Conservation (phyloP, 2,113 vertebrate species). For the Thamnophis sirtalis region DNA sequence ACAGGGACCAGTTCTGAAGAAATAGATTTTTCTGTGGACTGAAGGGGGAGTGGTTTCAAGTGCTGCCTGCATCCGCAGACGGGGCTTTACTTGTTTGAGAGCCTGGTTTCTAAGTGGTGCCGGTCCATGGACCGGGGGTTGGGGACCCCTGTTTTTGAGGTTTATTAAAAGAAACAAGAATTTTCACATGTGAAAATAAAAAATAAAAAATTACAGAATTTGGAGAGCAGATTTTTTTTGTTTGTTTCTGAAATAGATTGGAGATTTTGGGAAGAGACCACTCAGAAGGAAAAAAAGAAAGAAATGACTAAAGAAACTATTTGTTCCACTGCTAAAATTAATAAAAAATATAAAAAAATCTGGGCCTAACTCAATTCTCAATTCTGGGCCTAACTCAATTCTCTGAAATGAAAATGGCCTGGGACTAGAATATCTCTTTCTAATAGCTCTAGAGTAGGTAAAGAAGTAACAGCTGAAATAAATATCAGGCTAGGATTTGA, state of each 20-base stretch:
- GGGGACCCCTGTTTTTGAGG: background rate
- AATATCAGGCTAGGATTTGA: background rate
- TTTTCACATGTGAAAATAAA: background rate
- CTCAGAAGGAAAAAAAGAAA: background rate
- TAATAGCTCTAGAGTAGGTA: background rate
- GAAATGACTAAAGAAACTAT: background rate
- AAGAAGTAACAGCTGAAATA: background rate
- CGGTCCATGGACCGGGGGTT: too few species aligned
- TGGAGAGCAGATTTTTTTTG: background rate
- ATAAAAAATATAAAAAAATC: background rate
- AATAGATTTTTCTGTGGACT: too few species aligned
- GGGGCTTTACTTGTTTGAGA: too few species aligned
- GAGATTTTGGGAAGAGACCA: background rate
- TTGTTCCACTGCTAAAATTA: background rate
- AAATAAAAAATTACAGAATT: background rate
- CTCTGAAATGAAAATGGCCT: background rate
- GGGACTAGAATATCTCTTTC: background rate
- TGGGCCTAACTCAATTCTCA: too few species aligned
- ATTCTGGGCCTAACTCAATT: background rate
- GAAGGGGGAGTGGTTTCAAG: too few species aligned
- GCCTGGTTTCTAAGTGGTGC: too few species aligned
- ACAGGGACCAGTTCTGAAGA: too few species aligned
- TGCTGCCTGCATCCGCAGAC: too few species aligned
- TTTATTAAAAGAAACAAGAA: background rate
- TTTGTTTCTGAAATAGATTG: background rate